phyloP scores from a whole-genome alignment of 2,113 vertebrate genomes.

The Callithrix jacchus region DNA sequence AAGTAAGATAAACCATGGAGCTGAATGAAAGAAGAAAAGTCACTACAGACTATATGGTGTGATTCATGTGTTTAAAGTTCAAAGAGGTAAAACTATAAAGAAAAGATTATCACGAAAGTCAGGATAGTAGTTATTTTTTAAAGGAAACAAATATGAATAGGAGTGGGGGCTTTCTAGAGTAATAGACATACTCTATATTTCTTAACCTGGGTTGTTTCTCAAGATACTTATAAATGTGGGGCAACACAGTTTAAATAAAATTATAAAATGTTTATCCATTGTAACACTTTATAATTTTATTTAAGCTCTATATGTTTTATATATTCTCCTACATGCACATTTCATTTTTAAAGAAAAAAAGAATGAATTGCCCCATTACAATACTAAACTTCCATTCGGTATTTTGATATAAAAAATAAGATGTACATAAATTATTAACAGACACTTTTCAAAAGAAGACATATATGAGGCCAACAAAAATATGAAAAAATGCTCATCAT shows the following conservation, averaged over 20 bases:
- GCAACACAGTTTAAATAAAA: no score
- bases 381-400: not conserved
- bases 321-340: not conserved
- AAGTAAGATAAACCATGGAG: not conserved
- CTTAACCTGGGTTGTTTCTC: not conserved
- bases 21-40: conserved; percentile 36
- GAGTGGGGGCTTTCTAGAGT: not conserved
- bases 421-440: not conserved
- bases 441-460: no score
- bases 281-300: not conserved
- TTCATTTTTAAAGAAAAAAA: conserved; percentile 23
- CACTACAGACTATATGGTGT: not conserved
- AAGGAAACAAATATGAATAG: not conserved
- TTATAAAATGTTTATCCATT: no score
- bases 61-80: not conserved
- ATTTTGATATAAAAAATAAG: conserved; percentile 44
- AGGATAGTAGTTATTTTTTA: conserved; percentile 1
- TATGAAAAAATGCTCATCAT: no score
- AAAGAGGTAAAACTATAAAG: conserved; percentile 28
- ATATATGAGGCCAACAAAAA: no score
- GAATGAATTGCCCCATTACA: not conserved
- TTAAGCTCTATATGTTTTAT: conserved; percentile 8
- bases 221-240: no score
- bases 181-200: not conserved
- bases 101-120: not conserved